Evolutionary conservation across 92 coral and sea anemone genomes (phyloP).

Genomic region (Zoanthus solanderi): DNA sequence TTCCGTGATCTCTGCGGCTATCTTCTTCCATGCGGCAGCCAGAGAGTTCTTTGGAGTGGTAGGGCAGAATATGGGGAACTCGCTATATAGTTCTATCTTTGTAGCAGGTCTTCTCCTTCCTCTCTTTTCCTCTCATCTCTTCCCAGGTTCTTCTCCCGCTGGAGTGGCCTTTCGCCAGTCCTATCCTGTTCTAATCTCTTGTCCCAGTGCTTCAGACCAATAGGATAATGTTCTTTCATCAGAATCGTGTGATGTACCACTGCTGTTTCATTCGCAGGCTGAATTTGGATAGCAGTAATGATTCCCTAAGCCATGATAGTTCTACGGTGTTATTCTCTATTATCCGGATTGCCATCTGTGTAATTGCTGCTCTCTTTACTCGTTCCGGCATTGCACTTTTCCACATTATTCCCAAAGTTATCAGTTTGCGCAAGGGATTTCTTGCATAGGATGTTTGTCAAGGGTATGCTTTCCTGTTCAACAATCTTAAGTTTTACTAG

Average conservation of each 20-base stretch:
- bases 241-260: not conserved
- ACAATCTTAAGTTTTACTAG: no score
- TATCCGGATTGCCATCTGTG: no score
- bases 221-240: not conserved
- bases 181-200: conserved; percentile 26
- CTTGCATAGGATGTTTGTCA: no score
- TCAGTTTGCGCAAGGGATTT: no score
- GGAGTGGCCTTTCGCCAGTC: conserved; percentile 20
- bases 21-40: conserved; percentile 14
- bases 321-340: not conserved
- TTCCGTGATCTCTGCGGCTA: not conserved
- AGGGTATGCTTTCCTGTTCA: no score
- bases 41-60: not conserved
- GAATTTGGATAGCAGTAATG: not conserved
- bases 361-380: no score
- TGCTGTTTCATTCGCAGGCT: not conserved
- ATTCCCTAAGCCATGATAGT: not conserved
- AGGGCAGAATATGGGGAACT: not conserved
- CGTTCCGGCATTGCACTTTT: no score
- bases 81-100: not conserved
- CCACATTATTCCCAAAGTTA: no score
- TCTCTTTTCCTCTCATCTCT: conserved; percentile 8
- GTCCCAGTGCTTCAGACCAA: not conserved
- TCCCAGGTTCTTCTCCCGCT: conserved; percentile 4
- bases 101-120: conserved; percentile 7